Conservation (phyloP, 2,113 vertebrate species). For the Nothobranchius kuhntae region DNA sequence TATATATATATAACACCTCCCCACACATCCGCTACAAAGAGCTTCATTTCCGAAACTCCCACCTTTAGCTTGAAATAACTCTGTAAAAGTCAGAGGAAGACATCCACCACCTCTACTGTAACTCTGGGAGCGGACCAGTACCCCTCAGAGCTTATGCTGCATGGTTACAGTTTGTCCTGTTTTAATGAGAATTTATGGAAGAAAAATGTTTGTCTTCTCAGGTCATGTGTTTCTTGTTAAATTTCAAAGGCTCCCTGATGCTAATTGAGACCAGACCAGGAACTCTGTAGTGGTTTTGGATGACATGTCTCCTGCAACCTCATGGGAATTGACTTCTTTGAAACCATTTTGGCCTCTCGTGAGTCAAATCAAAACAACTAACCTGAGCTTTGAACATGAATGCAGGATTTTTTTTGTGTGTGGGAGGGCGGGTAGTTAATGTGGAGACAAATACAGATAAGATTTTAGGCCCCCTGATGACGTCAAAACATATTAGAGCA, state of each 20-base stretch:
- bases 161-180: neutral
- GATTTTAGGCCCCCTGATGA: neutral
- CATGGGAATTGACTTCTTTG: slow-evolving; percentile 50
- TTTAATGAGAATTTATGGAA: slow-evolving; percentile 25
- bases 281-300: slow-evolving; percentile 71
- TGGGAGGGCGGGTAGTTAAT: too few species aligned
- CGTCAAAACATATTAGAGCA: slow-evolving; percentile 41
- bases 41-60: slow-evolving; percentile 64
- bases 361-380: slow-evolving; percentile 67
- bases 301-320: slow-evolving; percentile 69
- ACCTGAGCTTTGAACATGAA: slow-evolving; percentile 46
- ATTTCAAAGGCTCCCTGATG: slow-evolving; percentile 66
- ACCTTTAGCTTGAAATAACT: slow-evolving; percentile 68
- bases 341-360: slow-evolving; percentile 60
- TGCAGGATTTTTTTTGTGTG: slow-evolving; percentile 24
- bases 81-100: slow-evolving; percentile 46
- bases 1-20: slow-evolving; percentile 40
- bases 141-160: neutral
- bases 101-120: slow-evolving; percentile 39
- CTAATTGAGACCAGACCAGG: slow-evolving; percentile 75
- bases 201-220: slow-evolving; percentile 21
- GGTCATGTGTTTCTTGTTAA: slow-evolving; percentile 75
- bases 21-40: slow-evolving; percentile 61
- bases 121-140: slow-evolving; percentile 14
- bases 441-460: slow-evolving; percentile 28